Conservation (phyloP, 2,113 vertebrate species). For the Agapornis roseicollis region DNA sequence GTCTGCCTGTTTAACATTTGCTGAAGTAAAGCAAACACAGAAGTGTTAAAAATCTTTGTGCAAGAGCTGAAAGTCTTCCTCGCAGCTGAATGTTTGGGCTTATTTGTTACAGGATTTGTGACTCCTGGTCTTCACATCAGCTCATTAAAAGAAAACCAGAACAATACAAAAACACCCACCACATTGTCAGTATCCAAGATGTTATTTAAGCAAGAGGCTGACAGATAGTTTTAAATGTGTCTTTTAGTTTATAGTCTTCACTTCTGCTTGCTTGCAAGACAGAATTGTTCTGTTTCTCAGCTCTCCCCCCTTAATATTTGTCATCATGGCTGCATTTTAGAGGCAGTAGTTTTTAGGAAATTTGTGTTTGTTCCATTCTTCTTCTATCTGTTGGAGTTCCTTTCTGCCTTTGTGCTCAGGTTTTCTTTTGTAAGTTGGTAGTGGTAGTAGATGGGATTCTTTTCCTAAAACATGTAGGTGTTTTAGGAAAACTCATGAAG, state of each 20-base stretch:
- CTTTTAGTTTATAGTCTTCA: constrained; percentile 3
- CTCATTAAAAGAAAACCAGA: not conserved
- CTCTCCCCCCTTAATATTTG: not conserved
- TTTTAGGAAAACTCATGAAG: not conserved
- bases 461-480: not conserved
- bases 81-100: constrained; percentile 6
- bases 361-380: not conserved
- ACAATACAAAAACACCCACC: not conserved
- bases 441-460: not conserved
- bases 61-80: not conserved
- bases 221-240: not conserved
- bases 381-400: not conserved
- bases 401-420: not conserved
- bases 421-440: not conserved
- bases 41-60: constrained; percentile 43
- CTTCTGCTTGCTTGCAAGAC: not conserved
- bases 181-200: not conserved
- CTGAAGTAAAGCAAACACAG: constrained; percentile 44
- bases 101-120: constrained; percentile 37
- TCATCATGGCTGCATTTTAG: not conserved
- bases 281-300: not conserved
- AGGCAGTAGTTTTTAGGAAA: not conserved
- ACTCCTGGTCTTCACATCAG: not conserved
- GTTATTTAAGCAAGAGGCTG: constrained; percentile 37
- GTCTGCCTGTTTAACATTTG: constrained; percentile 5